A percentile compares a stretch with the other conserved stretches of the same genome.
Conservation (phyloP, 2,797 vertebrate genomes). For the Crypturellus tataupa region DNA sequence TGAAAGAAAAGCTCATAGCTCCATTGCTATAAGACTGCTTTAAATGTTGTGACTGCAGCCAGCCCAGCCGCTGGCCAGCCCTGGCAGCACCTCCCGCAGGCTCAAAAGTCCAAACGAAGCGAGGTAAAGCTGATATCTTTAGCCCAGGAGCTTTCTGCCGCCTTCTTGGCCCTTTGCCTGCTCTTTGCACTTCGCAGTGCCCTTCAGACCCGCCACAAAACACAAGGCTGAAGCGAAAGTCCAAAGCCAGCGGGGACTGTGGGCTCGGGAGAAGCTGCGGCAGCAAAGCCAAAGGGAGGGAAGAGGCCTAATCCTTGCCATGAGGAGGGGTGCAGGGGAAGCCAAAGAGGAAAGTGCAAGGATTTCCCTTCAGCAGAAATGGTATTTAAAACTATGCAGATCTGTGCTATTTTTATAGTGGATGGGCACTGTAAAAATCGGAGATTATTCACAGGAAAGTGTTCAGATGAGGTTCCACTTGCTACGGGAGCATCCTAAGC, state of each 20-base stretch:
- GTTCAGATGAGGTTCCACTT: neutral
- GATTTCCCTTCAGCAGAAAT: neutral
- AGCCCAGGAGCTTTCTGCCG: neutral
- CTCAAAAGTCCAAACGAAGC: neutral
- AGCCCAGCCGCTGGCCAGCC: fast-evolving
- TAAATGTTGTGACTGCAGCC: neutral
- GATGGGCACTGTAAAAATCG: neutral
- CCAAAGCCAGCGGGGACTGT: neutral
- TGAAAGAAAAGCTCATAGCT: neutral
- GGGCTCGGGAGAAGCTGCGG: neutral
- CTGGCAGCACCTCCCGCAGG: neutral
- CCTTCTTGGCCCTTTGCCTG: neutral
- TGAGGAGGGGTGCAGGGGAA: neutral
- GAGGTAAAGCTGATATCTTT: neutral
- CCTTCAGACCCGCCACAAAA: neutral
- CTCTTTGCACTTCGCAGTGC: neutral
- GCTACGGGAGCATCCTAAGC: neutral
- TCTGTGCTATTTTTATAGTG: neutral
- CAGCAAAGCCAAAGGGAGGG: neutral
- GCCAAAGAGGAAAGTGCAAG: neutral
- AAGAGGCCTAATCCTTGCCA: neutral
- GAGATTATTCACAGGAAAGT: neutral
- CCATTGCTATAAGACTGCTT: neutral
- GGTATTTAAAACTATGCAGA: neutral
- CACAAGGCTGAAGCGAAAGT: neutral